Evolutionary conservation across 2,113 vertebrate genomes (phyloP), one percentile per base, ranked within the genome.

Genomic region (Chelonoidis abingdonii): DNA sequence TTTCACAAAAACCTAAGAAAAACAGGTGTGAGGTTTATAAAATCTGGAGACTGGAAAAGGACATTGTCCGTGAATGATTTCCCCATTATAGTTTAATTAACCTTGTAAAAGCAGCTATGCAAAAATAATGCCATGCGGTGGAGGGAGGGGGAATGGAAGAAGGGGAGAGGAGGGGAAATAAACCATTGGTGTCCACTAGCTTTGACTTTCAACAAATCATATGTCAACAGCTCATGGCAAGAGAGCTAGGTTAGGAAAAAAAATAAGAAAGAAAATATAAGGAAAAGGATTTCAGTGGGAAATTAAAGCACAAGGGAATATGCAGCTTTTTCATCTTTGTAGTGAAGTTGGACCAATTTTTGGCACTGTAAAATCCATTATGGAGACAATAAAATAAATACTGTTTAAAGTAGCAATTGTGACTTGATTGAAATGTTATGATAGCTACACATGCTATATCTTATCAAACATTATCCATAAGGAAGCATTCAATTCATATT

Each of bases 21-120:
- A 99, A 98, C 98, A 99, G 98, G 98, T 98, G 98, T 98, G 98
- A 98, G 98, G 94, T 98, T 98, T 98, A 98, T 98, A 98, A 98
- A 98, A 98, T 95, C 98, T 98, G 97, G 97, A 97, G 97, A 97
- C 95, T 90, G 80, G 96, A 96, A 97, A 98, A 97, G 94, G 97
- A 97, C 94, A 98, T 94, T 97, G 96, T 97, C 96, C 75, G 52
- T 95, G 94, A 98, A 96, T 97, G 95, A 95, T 96, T 97, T 97
- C 93, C 89, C 95, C 94, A 94, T 97, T 97, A 98, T 96, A 94
- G 91, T 97, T 97, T 98, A 98, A 98, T 98, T 98, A 98, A 98
- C 96, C 97, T 95, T 96, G 88, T 97, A 91, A 97, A 98, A 97
- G 53, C 90, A 96, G 88, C 95, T 96, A 94, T 93, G 95, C 96